These are phyloP conservation scores for rabbit (Oryctolagus cuniculus) DNA, from an alignment of 2,113 vertebrate species.

Conservation along the genomic window mOryCun1.1 NC_091444.1:53154501-53155000, in stretches of 20 bases:
- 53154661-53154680: neutral
- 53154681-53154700: neutral
- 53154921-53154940: neutral
- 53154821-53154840: neutral
- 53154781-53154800: neutral
- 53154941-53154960: neutral
- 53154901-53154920: neutral
- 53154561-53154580: neutral
- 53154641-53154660: neutral
- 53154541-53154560: neutral
- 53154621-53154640: neutral
- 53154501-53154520: neutral
- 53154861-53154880: neutral
- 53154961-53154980: neutral
- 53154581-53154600: neutral
- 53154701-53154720: neutral
- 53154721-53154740: neutral
- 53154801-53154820: too few relatives aligned
- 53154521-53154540: neutral
- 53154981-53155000: neutral
- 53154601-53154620: too few relatives aligned
- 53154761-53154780: neutral
- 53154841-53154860: neutral
- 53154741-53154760: too few relatives aligned
- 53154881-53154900: neutral